Conservation (phyloP, 2,888 invertebrate species). For the Phragmatobia fuliginosa region DNA sequence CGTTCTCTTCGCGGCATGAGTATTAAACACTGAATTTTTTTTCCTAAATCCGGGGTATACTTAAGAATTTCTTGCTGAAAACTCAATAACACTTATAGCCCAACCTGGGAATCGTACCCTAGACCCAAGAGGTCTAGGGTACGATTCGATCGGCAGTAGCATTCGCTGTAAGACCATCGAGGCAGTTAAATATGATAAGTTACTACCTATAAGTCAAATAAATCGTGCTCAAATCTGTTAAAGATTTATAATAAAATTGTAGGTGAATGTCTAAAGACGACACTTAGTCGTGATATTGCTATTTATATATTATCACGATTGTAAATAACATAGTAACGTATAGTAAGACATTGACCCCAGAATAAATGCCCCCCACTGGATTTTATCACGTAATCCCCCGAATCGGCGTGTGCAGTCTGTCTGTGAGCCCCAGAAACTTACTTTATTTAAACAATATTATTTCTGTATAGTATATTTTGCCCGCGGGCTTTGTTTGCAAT, state of each 20-base stretch:
- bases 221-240: not conserved
- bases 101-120: too few relatives aligned
- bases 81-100: too few relatives aligned
- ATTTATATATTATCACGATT: not conserved
- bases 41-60: too few relatives aligned
- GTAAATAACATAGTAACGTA: not conserved
- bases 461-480: not conserved
- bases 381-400: not conserved
- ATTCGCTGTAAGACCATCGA: too few relatives aligned
- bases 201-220: too few relatives aligned
- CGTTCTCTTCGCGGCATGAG: too few relatives aligned
- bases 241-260: not conserved
- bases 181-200: too few relatives aligned
- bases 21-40: too few relatives aligned
- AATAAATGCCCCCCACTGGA: not conserved
- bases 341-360: conserved; percentile 2
- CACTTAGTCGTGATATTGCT: not conserved
- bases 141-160: too few relatives aligned
- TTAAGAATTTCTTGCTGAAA: too few relatives aligned
- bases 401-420: not conserved
- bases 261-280: not conserved
- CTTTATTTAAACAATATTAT: not conserved
- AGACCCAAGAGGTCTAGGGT: too few relatives aligned
- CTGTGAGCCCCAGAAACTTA: not conserved
- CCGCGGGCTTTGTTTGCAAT: not conserved